A percentile compares a stretch with the other conserved stretches of the same genome.
These are phyloP conservation scores for Calvadosia cruxmelitensis DNA, from an alignment of 30 jellyfish, hydroid and myxozoan species.

Conservation along the genomic window DNA sequence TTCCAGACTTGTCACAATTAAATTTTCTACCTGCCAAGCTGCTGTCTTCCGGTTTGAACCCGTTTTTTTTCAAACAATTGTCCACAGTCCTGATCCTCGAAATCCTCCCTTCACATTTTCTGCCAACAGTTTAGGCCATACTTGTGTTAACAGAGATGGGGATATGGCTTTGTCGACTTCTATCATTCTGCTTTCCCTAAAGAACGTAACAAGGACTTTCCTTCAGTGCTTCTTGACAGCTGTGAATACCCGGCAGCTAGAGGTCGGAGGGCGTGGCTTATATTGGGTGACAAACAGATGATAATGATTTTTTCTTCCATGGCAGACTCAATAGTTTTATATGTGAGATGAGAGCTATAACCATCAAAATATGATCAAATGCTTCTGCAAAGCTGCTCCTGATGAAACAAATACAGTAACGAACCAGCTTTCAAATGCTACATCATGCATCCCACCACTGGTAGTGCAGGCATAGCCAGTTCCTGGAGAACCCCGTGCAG, in stretches of 20 bases:
- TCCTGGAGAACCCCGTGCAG: constrained; percentile 16
- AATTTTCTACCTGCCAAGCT: no score
- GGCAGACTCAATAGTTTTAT: constrained; percentile 14
- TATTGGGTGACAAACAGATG: constrained; percentile 28
- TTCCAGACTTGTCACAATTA: constrained; percentile 51
- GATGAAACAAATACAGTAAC: constrained; percentile 5
- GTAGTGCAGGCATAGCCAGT: constrained; percentile 9
- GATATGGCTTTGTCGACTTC: constrained; percentile 15
- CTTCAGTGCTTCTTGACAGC: constrained; percentile 23
- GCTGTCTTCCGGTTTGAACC: no score
- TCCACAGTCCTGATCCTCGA: not conserved
- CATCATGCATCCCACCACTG: constrained; percentile 54
- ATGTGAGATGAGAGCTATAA: constrained; percentile 36
- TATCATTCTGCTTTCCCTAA: constrained; percentile 9
- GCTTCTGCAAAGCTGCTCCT: constrained; percentile 10
- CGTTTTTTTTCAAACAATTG: not conserved
- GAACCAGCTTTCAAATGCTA: constrained; percentile 36
- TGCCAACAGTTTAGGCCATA: not conserved
- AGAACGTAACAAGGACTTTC: constrained; percentile 7
- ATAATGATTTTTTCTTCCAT: constrained; percentile 15
- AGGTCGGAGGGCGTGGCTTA: constrained; percentile 31
- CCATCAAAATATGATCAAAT: no score
- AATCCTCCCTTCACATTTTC: not conserved
- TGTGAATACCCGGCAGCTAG: constrained; percentile 27
- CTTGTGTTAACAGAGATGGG: constrained; percentile 6